A percentile compares a stretch with the other conserved stretches of the same genome.
phyloP scores from a whole-genome alignment of 2,113 vertebrate species.

The Galemys pyrenaicus region DNA sequence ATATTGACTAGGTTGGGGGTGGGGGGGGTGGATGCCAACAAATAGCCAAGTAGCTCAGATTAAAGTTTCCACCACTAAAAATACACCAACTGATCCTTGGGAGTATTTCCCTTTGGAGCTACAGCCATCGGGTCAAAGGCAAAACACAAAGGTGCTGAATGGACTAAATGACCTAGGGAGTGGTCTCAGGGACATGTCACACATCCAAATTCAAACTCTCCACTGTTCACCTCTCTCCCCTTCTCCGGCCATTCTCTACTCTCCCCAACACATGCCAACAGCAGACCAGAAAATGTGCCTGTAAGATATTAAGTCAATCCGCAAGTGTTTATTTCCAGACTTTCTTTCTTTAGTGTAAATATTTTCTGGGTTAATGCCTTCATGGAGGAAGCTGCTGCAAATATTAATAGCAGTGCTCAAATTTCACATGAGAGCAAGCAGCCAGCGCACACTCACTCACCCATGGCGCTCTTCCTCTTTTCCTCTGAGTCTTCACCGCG shows the following conservation, averaged over 20 bases:
- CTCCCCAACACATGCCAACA: accelerated
- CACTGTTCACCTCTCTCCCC: neutral
- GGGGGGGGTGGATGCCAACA: constrained; percentile 57
- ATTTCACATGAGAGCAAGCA: neutral
- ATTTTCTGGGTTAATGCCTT: neutral
- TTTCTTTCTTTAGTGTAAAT: constrained; percentile 67
- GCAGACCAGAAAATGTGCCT: accelerated
- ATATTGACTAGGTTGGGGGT: constrained; percentile 40
- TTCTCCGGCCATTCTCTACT: neutral
- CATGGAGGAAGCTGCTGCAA: neutral
- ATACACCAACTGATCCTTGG: constrained; percentile 24
- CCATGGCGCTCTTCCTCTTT: constrained; percentile 91
- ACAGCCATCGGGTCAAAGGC: constrained; percentile 64
- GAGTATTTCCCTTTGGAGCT: constrained; percentile 52
- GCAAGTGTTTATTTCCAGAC: constrained; percentile 70
- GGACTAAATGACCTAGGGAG: neutral
- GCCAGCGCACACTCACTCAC: constrained; percentile 85
- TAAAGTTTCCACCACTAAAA: constrained; percentile 60
- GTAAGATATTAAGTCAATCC: neutral
- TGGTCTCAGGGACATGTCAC: neutral
- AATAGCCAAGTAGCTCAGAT: constrained; percentile 50
- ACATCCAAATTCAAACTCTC: neutral
- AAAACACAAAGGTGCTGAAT: constrained; percentile 10
- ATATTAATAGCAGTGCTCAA: constrained; percentile 42
- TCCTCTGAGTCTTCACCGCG: constrained; percentile 90